These are phyloP conservation scores for Charina bottae DNA, from an alignment of 2,113 vertebrate genomes.

Conservation along the genomic window DNA sequence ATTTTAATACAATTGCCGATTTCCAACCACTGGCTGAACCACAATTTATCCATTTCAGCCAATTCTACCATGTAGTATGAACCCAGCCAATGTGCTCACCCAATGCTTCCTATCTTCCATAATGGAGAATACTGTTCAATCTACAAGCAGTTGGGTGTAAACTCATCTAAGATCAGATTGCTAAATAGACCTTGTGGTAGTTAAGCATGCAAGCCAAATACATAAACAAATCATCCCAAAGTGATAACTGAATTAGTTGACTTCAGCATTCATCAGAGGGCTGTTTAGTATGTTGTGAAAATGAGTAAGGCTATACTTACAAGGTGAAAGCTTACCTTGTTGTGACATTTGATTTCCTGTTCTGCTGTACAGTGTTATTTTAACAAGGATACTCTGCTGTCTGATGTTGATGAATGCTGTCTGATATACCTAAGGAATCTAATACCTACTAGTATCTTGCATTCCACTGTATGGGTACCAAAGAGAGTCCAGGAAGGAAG, in stretches of 20 bases:
- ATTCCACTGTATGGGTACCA: slow-evolving; percentile 48
- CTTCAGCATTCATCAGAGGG: neutral
- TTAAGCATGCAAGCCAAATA: neutral
- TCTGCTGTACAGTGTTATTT: slow-evolving; percentile 80
- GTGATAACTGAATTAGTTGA: slow-evolving; percentile 4
- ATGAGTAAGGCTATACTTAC: too few species aligned
- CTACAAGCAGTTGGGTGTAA: slow-evolving; percentile 32
- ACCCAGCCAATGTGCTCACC: neutral
- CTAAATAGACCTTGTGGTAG: neutral
- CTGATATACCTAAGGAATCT: slow-evolving; percentile 69
- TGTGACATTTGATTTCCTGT: slow-evolving; percentile 82
- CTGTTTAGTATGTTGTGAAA: slow-evolving; percentile 67
- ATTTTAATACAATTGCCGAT: too few species aligned
- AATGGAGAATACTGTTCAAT: slow-evolving; percentile 39
- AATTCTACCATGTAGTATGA: too few species aligned
- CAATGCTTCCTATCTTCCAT: slow-evolving; percentile 1
- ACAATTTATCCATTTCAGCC: too few species aligned
- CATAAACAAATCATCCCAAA: slow-evolving; percentile 1
- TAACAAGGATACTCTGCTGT: slow-evolving; percentile 64
- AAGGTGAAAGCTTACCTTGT: slow-evolving; percentile 76
- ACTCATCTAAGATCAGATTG: neutral
- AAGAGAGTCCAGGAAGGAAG: neutral
- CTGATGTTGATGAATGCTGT: slow-evolving; percentile 67
- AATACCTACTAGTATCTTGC: slow-evolving; percentile 65
- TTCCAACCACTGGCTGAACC: too few species aligned